Evolutionary conservation across 2,888 invertebrate species (phyloP).

Genomic region (Nipponacmea schrenckii): DNA sequence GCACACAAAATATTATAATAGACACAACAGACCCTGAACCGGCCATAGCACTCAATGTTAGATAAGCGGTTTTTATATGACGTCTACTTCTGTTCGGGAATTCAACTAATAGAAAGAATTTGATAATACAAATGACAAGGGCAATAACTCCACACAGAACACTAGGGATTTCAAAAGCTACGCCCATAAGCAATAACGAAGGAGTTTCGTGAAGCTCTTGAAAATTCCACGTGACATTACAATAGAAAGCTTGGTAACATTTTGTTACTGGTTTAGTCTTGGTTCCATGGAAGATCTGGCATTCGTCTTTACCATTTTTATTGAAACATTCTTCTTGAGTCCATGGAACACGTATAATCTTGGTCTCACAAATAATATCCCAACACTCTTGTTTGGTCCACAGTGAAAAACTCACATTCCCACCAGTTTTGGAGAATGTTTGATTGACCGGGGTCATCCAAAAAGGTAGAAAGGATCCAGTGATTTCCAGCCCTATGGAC

Average conservation of each 20-base stretch:
- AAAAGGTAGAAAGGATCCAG: conserved; percentile 32
- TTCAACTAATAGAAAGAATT: no score
- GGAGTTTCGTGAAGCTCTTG: conserved; percentile 1
- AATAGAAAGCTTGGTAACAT: conserved; percentile 33
- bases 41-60: no score
- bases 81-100: no score
- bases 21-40: no score
- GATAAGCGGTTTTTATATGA: no score
- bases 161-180: no score
- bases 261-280: conserved; percentile 21
- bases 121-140: no score
- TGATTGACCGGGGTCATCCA: conserved; percentile 31
- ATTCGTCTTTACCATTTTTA: conserved; percentile 13
- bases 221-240: conserved; percentile 34
- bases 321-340: conserved; percentile 23
- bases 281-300: conserved; percentile 20
- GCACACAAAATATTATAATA: no score
- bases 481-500: conserved; percentile 24
- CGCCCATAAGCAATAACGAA: no score
- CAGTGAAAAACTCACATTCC: conserved; percentile 32
- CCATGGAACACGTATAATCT: conserved; percentile 24
- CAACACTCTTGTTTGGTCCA: conserved; percentile 36
- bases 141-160: no score
- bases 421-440: conserved; percentile 15
- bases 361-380: conserved; percentile 30